A percentile compares a stretch with the other conserved stretches of the same genome.
These are phyloP conservation scores for Machimus atricapillus DNA, from an alignment of 2,888 invertebrate genomes.

Conservation along the genomic window DNA sequence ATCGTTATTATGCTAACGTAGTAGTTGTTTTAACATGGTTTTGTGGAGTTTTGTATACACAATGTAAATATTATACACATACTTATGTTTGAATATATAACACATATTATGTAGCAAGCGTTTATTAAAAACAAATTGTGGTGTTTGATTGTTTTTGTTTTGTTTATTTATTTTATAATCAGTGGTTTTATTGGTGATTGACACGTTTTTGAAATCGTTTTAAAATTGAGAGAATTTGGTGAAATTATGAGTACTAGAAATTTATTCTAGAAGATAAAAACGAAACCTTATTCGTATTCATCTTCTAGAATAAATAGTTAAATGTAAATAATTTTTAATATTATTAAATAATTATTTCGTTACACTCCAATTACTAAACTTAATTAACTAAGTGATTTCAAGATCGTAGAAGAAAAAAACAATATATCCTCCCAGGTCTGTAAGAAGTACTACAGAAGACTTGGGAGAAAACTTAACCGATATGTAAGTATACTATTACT, in stretches of 20 bases:
- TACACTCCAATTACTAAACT: background rate
- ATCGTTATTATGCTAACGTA: background rate
- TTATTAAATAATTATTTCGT: background rate
- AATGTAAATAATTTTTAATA: background rate
- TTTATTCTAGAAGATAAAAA: background rate
- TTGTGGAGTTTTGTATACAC: background rate
- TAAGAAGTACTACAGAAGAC: background rate
- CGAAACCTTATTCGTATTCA: background rate
- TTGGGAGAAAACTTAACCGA: background rate
- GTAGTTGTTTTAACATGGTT: background rate
- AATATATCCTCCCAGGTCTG: background rate
- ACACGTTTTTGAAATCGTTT: background rate
- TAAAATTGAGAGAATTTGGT: background rate
- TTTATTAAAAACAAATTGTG: background rate
- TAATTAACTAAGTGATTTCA: background rate
- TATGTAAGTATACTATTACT: background rate
- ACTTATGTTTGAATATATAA: background rate
- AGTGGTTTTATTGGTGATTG: background rate
- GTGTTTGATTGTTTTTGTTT: background rate
- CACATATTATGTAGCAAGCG: background rate
- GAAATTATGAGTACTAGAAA: background rate
- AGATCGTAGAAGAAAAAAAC: background rate
- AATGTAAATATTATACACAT: background rate
- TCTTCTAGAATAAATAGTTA: background rate
- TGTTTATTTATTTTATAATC: background rate